A percentile compares a stretch with the other conserved stretches of the same genome.
phyloP scores from a whole-genome alignment of 2,113 vertebrate genomes.

The Oryzias melastigma region DNA sequence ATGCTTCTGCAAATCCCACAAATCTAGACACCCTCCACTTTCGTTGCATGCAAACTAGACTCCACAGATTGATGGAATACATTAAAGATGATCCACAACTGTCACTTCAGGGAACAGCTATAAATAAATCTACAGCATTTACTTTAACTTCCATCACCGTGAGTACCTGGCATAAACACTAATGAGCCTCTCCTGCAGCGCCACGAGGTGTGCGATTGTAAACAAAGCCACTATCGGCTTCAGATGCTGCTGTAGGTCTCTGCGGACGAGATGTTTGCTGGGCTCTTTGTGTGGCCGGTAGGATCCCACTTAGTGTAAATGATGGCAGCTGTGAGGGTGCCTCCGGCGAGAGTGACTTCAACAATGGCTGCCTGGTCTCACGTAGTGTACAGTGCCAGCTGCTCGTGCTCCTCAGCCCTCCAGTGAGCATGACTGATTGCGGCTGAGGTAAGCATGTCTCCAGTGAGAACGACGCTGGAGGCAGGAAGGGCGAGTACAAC shows the following conservation, averaged over 20 bases:
- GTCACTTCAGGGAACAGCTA: not conserved
- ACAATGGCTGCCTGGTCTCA: constrained; percentile 55
- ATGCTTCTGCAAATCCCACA: constrained; percentile 34
- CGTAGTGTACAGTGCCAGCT: constrained; percentile 54
- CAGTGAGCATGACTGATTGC: constrained; percentile 55
- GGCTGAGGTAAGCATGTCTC: constrained; percentile 53
- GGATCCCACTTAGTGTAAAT: constrained; percentile 63
- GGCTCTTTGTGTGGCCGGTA: constrained; percentile 57
- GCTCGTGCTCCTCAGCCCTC: constrained; percentile 51
- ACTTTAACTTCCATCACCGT: not conserved
- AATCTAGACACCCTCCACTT: constrained; percentile 30
- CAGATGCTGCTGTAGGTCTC: constrained; percentile 33
- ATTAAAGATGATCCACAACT: constrained; percentile 29
- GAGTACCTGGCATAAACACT: constrained; percentile 6
- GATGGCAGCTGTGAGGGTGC: constrained; percentile 63
- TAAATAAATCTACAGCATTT: constrained; percentile 35
- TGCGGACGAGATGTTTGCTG: constrained; percentile 49
- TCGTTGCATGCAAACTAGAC: constrained; percentile 39
- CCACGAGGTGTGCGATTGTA: constrained; percentile 23
- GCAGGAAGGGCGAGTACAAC: constrained; percentile 19
- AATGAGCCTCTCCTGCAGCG: constrained; percentile 23
- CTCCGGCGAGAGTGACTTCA: constrained; percentile 61
- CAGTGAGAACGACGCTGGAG: constrained; percentile 32
- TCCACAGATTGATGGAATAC: constrained; percentile 24
- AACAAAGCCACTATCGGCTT: constrained; percentile 35